Percentiles rank a stretch among this genome's conserved stretches.
Evolutionary conservation across 2,113 vertebrate genomes (phyloP).

Genomic region (Paratilapia polleni): DNA sequence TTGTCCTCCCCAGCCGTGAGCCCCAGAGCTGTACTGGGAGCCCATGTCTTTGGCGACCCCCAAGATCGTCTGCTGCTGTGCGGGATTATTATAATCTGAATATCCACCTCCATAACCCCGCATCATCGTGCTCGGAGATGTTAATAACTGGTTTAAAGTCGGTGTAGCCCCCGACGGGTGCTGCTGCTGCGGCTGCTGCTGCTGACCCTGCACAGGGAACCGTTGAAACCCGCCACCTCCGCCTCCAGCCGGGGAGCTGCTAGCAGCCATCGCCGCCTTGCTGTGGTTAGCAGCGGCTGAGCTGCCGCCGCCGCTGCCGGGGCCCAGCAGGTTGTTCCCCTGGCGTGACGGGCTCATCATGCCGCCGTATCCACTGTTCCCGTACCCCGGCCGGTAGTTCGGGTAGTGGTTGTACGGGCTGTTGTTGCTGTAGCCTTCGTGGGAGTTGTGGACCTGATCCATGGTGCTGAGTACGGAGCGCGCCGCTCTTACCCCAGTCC

Average conservation of each 20-base stretch:
- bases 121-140: slow-evolving; percentile 93
- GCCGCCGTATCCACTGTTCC: slow-evolving; percentile 81
- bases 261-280: slow-evolving; percentile 78
- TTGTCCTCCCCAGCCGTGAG: slow-evolving; percentile 88
- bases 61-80: slow-evolving; percentile 74
- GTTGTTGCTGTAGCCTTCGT: slow-evolving; percentile 87
- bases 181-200: slow-evolving; percentile 81
- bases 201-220: slow-evolving; percentile 78
- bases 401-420: slow-evolving; percentile 87
- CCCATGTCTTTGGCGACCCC: slow-evolving; percentile 87
- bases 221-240: slow-evolving; percentile 83
- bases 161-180: slow-evolving; percentile 91
- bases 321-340: slow-evolving; percentile 83
- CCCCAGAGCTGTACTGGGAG: slow-evolving; percentile 85
- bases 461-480: slow-evolving; percentile 84
- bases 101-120: slow-evolving; percentile 87
- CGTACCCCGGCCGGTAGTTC: slow-evolving; percentile 84
- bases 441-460: slow-evolving; percentile 90
- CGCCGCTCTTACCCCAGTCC: slow-evolving; percentile 85
- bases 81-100: slow-evolving; percentile 84
- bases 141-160: slow-evolving; percentile 91
- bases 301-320: slow-evolving; percentile 72
- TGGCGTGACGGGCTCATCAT: slow-evolving; percentile 87
- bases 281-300: slow-evolving; percentile 75
- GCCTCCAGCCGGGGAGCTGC: slow-evolving; percentile 72